phyloP scores from a whole-genome alignment of 2,888 invertebrate species.

The Polydrusus tereticollis region DNA sequence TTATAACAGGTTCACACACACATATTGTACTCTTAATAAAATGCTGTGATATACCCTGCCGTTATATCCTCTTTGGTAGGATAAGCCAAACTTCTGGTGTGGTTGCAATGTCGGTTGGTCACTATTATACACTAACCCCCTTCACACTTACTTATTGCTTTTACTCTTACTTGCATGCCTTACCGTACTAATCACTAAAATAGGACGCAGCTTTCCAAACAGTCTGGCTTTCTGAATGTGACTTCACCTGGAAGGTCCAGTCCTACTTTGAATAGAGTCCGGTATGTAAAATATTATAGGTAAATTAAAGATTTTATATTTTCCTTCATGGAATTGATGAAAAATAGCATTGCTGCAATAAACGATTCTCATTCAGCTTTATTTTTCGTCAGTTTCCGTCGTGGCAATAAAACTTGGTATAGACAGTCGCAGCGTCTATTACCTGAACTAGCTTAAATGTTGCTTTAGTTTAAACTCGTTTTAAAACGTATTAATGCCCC shows the following conservation, averaged over 20 bases:
- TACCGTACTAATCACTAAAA: constrained; percentile 42
- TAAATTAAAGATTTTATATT: constrained; percentile 11
- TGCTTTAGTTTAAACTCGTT: too few relatives aligned
- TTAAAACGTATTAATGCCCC: too few relatives aligned
- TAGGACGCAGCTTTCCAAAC: constrained; percentile 61
- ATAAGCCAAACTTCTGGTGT: background rate
- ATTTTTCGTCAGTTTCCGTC: constrained; percentile 6
- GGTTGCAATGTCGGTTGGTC: constrained; percentile 3
- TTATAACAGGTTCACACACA: too few relatives aligned
- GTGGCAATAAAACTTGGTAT: background rate
- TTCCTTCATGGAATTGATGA: background rate
- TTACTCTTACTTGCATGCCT: constrained; percentile 46
- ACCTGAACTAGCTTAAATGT: too few relatives aligned
- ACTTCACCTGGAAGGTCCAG: constrained; percentile 63
- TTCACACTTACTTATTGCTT: constrained; percentile 32
- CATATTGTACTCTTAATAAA: too few relatives aligned
- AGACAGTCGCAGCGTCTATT: too few relatives aligned
- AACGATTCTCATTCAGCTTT: background rate
- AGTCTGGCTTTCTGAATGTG: constrained; percentile 61
- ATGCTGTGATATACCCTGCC: too few relatives aligned
- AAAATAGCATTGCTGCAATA: too few relatives aligned
- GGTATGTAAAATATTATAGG: constrained; percentile 55
- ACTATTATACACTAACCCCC: constrained; percentile 14
- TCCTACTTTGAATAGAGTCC: constrained; percentile 60
- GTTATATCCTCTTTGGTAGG: background rate